phyloP scores from a whole-genome alignment of 2,888 invertebrate genomes.

The Torymus aiolomorphi region DNA sequence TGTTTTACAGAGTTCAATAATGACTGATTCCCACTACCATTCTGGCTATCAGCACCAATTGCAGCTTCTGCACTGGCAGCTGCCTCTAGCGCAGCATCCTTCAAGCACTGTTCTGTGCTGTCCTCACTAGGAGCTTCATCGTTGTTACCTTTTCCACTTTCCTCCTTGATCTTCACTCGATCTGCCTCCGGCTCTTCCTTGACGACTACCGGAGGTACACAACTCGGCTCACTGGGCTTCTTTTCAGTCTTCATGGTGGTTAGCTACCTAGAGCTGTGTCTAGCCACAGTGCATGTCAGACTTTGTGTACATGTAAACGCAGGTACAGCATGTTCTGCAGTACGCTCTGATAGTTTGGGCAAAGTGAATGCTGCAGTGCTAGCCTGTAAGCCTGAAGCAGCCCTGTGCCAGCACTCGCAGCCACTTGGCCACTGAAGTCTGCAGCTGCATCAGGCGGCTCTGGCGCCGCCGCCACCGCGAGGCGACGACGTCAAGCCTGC shows the following conservation, averaged over 20 bases:
- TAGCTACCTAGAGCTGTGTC: constrained; percentile 21
- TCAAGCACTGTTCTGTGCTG: constrained; percentile 66
- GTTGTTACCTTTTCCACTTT: constrained; percentile 66
- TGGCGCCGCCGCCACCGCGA: constrained; percentile 28
- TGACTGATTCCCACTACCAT: constrained; percentile 66
- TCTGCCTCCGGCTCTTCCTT: constrained; percentile 72
- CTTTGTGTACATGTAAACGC: constrained; percentile 11
- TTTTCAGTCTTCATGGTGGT: constrained; percentile 74
- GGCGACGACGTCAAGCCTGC: constrained; percentile 39
- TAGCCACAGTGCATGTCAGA: constrained; percentile 24
- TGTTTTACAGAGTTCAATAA: constrained; percentile 70
- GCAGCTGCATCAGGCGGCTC: constrained; percentile 20
- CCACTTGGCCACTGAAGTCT: not conserved
- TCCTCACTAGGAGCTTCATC: constrained; percentile 72
- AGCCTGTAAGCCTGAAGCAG: constrained; percentile 8
- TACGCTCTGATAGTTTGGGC: not conserved
- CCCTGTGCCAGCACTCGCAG: constrained; percentile 15
- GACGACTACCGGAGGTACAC: constrained; percentile 71
- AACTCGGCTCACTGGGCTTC: constrained; percentile 72
- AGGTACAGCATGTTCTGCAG: constrained; percentile 40
- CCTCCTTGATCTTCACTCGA: constrained; percentile 71
- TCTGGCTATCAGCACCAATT: constrained; percentile 67
- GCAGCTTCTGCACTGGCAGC: constrained; percentile 64
- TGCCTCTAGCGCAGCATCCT: constrained; percentile 69
- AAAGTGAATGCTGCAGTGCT: not conserved